Percentiles rank a stretch among this genome's conserved stretches.
These are phyloP conservation scores for Syngnathus floridae DNA, from an alignment of 2,113 vertebrate species.

Conservation along the genomic window DNA sequence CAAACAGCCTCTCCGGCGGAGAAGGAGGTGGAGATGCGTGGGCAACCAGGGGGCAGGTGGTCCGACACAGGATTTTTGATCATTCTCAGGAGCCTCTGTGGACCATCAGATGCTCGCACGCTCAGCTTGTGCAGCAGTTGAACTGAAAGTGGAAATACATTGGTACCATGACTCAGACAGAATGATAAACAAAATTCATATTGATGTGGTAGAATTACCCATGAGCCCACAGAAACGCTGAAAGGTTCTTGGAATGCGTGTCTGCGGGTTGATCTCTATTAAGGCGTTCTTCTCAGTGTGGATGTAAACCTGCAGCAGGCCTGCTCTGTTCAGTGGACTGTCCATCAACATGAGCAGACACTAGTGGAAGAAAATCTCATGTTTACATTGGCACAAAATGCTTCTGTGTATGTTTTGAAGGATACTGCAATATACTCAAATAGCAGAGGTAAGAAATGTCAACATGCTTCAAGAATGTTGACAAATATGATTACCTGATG, in stretches of 20 bases:
- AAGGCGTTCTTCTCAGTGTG: constrained; percentile 90
- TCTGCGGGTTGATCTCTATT: constrained; percentile 95
- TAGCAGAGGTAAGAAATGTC: too few relatives aligned
- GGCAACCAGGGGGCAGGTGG: constrained; percentile 88
- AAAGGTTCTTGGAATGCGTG: constrained; percentile 93
- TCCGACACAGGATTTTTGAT: constrained; percentile 94
- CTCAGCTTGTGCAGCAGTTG: constrained; percentile 96
- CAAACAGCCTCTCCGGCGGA: constrained; percentile 67
- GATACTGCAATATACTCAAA: too few relatives aligned
- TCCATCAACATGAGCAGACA: constrained; percentile 94
- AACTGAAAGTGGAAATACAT: constrained; percentile 66
- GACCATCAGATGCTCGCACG: constrained; percentile 89
- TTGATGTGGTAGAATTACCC: constrained; percentile 69
- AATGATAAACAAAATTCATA: not conserved
- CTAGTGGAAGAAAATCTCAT: constrained; percentile 53
- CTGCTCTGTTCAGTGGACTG: constrained; percentile 92
- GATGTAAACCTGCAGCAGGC: constrained; percentile 90
- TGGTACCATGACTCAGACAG: not conserved
- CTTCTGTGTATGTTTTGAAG: too few relatives aligned
- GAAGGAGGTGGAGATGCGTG: constrained; percentile 85
- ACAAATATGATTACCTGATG: constrained; percentile 78
- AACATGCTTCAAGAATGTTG: not conserved
- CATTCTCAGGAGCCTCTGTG: constrained; percentile 87
- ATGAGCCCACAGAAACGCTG: constrained; percentile 94
- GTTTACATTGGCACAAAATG: not conserved